phyloP scores from a whole-genome alignment of 2,113 vertebrate genomes.

The Notechis scutatus region DNA sequence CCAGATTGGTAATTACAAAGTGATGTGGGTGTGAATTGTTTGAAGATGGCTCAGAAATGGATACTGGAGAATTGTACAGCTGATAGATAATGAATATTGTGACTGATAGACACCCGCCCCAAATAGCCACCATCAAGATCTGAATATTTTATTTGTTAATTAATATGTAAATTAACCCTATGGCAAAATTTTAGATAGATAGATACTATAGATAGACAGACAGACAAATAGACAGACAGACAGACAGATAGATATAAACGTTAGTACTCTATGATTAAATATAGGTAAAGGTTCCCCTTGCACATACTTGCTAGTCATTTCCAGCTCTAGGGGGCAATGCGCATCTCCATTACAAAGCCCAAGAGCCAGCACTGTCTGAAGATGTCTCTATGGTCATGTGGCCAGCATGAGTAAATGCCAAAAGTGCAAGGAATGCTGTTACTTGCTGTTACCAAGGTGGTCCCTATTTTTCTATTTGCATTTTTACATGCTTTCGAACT shows the following conservation, averaged over 20 bases:
- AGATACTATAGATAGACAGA: neutral
- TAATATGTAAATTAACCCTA: neutral
- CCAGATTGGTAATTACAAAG: neutral
- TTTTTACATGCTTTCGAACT: too few species aligned
- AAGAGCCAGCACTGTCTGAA: too few species aligned
- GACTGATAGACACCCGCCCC: neutral
- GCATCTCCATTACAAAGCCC: too few species aligned
- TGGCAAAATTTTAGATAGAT: neutral
- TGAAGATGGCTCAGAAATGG: neutral
- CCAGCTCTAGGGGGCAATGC: too few species aligned
- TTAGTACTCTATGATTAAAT: neutral
- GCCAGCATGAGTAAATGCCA: too few species aligned
- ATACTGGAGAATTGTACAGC: neutral
- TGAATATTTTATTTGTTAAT: neutral
- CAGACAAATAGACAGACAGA: neutral
- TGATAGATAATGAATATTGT: neutral
- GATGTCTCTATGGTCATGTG: too few species aligned
- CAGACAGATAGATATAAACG: neutral
- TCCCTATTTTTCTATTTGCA: too few species aligned
- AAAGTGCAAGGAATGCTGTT: too few species aligned
- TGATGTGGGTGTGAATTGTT: neutral
- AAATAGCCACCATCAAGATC: neutral
- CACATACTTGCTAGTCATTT: too few species aligned
- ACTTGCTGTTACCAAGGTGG: too few species aligned
- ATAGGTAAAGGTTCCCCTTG: too few species aligned